Evolutionary conservation across 2,888 invertebrate genomes (phyloP).

Genomic region (Eupithecia dodoneata): DNA sequence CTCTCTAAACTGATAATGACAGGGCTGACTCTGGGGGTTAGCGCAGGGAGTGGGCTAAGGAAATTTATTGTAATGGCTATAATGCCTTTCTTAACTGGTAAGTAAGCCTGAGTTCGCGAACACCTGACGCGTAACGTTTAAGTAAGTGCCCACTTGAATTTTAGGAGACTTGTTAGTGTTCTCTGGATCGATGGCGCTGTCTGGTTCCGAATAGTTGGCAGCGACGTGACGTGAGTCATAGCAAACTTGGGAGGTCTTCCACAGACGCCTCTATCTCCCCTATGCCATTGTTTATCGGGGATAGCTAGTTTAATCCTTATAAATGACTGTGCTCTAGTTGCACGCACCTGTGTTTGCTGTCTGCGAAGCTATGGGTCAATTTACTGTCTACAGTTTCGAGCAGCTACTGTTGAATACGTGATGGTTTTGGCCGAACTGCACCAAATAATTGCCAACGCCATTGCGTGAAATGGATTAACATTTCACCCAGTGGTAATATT

Average conservation of each 20-base stretch:
- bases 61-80: slow-evolving; percentile 77
- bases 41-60: slow-evolving; percentile 61
- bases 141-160: slow-evolving; percentile 46
- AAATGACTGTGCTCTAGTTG: slow-evolving; percentile 25
- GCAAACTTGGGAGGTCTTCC: slow-evolving; percentile 18
- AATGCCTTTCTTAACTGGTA: slow-evolving; percentile 71
- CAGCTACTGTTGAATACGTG: background rate
- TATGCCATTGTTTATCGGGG: slow-evolving; percentile 28
- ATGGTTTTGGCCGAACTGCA: background rate
- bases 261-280: slow-evolving; percentile 21
- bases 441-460: background rate
- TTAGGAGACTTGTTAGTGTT: slow-evolving; percentile 36
- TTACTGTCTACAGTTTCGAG: background rate
- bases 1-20: slow-evolving; percentile 82
- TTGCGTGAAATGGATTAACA: background rate
- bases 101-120: slow-evolving; percentile 67
- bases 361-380: background rate
- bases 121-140: slow-evolving; percentile 62
- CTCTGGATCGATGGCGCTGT: slow-evolving; percentile 24
- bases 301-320: slow-evolving; percentile 30
- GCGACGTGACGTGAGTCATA: slow-evolving; percentile 18
- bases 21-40: slow-evolving; percentile 57
- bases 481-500: background rate
- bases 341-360: slow-evolving; percentile 28
- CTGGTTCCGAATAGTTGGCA: slow-evolving; percentile 15